Conservation (phyloP, 2,797 vertebrate species). For the Cuniculus paca region DNA sequence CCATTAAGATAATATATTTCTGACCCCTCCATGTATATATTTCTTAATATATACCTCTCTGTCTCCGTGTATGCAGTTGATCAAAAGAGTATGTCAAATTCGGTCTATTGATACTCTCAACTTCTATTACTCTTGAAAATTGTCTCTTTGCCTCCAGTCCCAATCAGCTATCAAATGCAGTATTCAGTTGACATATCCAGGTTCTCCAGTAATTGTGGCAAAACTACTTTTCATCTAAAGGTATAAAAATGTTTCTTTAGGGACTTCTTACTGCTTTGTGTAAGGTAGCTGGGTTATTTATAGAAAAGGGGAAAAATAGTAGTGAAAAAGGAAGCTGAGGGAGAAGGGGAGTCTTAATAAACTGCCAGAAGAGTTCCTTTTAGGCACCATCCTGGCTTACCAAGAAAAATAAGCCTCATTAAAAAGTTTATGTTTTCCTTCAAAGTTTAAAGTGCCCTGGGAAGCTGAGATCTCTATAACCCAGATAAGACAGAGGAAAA, state of each 20-base stretch:
- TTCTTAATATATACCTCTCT: not conserved
- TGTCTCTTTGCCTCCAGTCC: not conserved
- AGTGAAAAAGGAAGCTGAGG: not conserved
- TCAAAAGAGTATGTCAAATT: not conserved
- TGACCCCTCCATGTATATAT: not conserved
- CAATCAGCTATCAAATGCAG: not conserved
- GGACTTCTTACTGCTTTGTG: not conserved
- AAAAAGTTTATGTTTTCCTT: slow-evolving; percentile 53
- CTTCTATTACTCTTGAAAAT: not conserved
- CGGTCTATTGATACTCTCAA: not conserved
- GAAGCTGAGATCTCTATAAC: not conserved
- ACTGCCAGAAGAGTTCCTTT: not conserved
- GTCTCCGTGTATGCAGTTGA: not conserved
- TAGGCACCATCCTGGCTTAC: not conserved
- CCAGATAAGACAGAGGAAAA: slow-evolving; percentile 1
- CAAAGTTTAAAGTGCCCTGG: slow-evolving; percentile 10
- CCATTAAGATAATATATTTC: not conserved
- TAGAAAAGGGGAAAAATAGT: not conserved
- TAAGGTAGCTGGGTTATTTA: not conserved
- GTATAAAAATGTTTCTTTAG: not conserved
- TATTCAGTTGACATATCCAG: not conserved
- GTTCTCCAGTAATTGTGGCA: not conserved
- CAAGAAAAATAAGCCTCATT: slow-evolving; percentile 29
- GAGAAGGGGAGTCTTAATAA: not conserved
- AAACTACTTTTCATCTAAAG: slow-evolving; percentile 48